Percentiles rank a stretch among this genome's conserved stretches.
Conservation (phyloP, 2,113 vertebrate genomes). For the Condylura cristata region DNA sequence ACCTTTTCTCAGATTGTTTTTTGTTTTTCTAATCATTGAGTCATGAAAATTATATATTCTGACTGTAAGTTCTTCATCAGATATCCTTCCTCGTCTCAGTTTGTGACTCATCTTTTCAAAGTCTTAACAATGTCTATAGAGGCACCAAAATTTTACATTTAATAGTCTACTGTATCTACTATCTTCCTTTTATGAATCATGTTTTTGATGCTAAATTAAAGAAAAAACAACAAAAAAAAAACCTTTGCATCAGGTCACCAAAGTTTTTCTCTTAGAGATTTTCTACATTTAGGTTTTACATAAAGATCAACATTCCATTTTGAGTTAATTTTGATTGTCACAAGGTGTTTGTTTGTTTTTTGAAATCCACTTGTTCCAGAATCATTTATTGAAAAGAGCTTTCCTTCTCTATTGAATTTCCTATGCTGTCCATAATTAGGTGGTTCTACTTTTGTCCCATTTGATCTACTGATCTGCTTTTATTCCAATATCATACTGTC, state of each 20-base stretch:
- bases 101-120: not conserved
- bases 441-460: not conserved
- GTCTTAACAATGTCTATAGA: not conserved
- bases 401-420: not conserved
- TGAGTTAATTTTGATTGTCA: slow-evolving; percentile 14
- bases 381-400: not conserved
- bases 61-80: not conserved
- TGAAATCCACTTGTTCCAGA: not conserved
- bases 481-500: not conserved
- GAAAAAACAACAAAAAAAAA: not conserved
- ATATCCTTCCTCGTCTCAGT: not conserved
- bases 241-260: slow-evolving; percentile 15
- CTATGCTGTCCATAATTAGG: not conserved
- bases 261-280: slow-evolving; percentile 33
- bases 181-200: slow-evolving; percentile 32
- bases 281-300: slow-evolving; percentile 38
- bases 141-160: not conserved
- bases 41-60: not conserved
- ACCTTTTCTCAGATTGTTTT: not conserved
- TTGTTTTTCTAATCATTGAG: not conserved
- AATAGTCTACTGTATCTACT: not conserved
- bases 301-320: slow-evolving; percentile 13
- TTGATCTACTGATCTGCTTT: not conserved
- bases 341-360: not conserved
- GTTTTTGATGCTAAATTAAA: not conserved